These are phyloP conservation scores for Syrmaticus mikado DNA, from an alignment of 2,113 vertebrate genomes.

Conservation along the genomic window DNA sequence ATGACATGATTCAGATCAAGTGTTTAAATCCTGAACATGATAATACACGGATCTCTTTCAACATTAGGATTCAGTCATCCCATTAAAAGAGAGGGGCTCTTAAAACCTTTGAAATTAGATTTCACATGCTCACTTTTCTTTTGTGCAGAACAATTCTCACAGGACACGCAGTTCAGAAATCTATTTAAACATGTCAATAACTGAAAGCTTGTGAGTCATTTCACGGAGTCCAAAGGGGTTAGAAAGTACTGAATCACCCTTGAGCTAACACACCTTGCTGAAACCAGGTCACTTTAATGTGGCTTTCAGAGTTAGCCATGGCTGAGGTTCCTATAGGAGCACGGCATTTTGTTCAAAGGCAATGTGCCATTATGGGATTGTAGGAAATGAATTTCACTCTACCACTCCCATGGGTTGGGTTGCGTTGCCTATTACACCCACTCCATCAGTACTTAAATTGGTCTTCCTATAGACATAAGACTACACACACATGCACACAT, in stretches of 20 bases:
- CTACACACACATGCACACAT: neutral
- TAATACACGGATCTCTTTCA: neutral
- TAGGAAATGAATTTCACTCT: slow-evolving; percentile 48
- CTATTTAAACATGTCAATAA: slow-evolving; percentile 40
- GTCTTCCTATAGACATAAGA: neutral
- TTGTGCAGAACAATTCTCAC: neutral
- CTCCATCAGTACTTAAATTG: neutral
- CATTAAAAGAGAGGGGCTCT: neutral
- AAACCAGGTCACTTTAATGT: slow-evolving; percentile 67
- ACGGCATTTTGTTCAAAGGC: slow-evolving; percentile 7
- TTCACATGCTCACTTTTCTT: slow-evolving; percentile 12
- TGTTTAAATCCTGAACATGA: neutral
- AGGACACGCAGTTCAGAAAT: slow-evolving; percentile 8
- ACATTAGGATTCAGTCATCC: neutral
- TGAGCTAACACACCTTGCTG: neutral
- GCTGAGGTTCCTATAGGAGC: slow-evolving; percentile 11
- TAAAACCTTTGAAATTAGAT: slow-evolving; percentile 12
- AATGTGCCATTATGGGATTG: slow-evolving; percentile 46
- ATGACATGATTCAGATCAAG: neutral
- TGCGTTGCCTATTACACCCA: slow-evolving; percentile 25
- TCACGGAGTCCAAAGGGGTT: neutral
- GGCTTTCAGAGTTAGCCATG: slow-evolving; percentile 40
- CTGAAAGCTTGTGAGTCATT: slow-evolving; percentile 41
- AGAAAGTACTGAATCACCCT: slow-evolving; percentile 21
- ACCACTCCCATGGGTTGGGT: slow-evolving; percentile 37